Evolutionary conservation across 2,797 vertebrate species (phyloP).

Genomic region (Falco cherrug): DNA sequence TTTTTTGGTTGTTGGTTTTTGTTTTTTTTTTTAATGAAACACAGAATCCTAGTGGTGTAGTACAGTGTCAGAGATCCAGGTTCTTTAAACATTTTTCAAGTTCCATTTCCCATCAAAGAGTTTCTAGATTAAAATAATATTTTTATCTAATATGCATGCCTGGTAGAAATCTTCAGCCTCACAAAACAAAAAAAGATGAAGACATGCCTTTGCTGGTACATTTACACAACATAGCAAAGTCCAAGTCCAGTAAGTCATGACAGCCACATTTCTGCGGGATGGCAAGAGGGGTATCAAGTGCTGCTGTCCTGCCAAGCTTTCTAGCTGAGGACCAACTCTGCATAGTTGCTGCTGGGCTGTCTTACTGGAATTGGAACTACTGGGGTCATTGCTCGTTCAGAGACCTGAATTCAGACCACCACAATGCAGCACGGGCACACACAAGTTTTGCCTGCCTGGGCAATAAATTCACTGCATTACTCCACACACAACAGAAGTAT

Average conservation of each 20-base stretch:
- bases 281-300: neutral
- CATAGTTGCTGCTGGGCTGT: neutral
- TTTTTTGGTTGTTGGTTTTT: no score
- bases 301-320: neutral
- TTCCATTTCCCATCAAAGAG: neutral
- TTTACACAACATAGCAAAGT: neutral
- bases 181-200: neutral
- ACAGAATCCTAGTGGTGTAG: neutral
- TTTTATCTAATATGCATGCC: neutral
- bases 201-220: neutral
- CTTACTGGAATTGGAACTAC: neutral
- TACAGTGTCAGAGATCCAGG: neutral
- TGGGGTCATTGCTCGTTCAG: neutral
- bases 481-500: neutral
- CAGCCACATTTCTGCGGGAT: neutral
- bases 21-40: neutral
- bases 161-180: neutral
- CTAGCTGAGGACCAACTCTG: neutral
- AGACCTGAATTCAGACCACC: neutral
- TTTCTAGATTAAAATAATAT: neutral
- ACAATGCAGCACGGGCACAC: fast-evolving
- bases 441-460: neutral
- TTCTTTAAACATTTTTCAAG: neutral
- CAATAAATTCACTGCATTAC: neutral
- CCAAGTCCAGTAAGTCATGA: neutral